These are phyloP conservation scores for Hippocampus mohnikei DNA, from an alignment of 2,113 vertebrate genomes.

Conservation along the genomic window DNA sequence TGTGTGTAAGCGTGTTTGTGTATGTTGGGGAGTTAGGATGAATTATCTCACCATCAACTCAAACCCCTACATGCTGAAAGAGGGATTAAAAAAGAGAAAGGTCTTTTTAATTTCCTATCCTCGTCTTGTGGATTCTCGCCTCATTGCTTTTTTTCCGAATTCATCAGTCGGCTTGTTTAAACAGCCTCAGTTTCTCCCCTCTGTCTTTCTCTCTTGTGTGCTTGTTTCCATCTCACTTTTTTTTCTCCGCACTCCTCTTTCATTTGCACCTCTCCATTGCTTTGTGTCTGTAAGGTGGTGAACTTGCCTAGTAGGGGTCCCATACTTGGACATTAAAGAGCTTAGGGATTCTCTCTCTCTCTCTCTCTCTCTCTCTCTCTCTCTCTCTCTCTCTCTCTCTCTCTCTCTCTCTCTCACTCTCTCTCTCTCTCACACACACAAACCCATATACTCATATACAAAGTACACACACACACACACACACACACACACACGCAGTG, in stretches of 20 bases:
- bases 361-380: neutral
- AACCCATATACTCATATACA: neutral
- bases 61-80: slow-evolving; percentile 34
- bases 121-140: slow-evolving; percentile 27
- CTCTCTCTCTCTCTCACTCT: too few species aligned
- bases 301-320: slow-evolving; percentile 55
- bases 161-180: slow-evolving; percentile 50
- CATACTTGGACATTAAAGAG: slow-evolving; percentile 55
- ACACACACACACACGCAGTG: slow-evolving; percentile 14
- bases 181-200: slow-evolving; percentile 18
- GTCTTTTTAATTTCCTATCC: slow-evolving; percentile 14
- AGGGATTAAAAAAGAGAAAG: slow-evolving; percentile 30
- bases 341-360: slow-evolving; percentile 35
- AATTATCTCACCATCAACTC: slow-evolving; percentile 42
- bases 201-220: neutral
- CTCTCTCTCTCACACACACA: neutral
- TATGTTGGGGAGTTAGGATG: slow-evolving; percentile 23
- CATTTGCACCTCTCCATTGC: slow-evolving; percentile 38
- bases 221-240: slow-evolving; percentile 9
- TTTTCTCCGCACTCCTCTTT: slow-evolving; percentile 30
- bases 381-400: too few species aligned
- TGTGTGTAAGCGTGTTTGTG: neutral
- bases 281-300: slow-evolving; percentile 42
- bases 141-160: slow-evolving; percentile 34
- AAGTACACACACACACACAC: slow-evolving; percentile 14